A percentile compares a stretch with the other conserved stretches of the same genome.
These are phyloP conservation scores for Morelia viridis DNA, from an alignment of 2,797 vertebrate species.

Conservation along the genomic window DNA sequence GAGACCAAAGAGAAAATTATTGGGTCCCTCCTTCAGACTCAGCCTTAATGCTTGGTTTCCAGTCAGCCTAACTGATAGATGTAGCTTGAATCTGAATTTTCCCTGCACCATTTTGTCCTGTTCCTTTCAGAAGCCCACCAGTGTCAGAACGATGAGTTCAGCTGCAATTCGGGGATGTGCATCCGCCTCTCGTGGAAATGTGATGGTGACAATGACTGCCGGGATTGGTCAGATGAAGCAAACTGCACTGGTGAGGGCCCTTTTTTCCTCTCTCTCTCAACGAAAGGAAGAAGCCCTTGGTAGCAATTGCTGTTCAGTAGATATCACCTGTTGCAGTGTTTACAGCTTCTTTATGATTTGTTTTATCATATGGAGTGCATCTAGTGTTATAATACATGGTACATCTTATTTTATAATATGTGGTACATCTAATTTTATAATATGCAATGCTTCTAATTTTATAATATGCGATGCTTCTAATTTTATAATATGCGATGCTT, in stretches of 20 bases:
- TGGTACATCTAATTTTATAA: neutral
- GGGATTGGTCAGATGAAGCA: conserved; percentile 95
- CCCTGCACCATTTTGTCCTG: neutral
- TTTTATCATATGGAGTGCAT: too few species aligned
- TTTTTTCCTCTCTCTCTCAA: neutral
- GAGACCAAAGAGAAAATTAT: neutral
- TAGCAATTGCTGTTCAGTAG: neutral
- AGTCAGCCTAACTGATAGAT: neutral
- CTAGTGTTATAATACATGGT: neutral
- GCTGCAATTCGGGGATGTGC: conserved; percentile 90
- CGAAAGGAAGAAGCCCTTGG: neutral
- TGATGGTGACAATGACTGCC: conserved; percentile 96
- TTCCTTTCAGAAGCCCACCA: conserved; percentile 83
- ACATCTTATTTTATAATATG: neutral
- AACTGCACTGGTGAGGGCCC: conserved; percentile 89
- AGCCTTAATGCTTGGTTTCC: neutral
- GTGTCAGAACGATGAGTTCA: conserved; percentile 88
- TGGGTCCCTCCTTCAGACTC: neutral
- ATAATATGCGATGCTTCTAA: too few species aligned
- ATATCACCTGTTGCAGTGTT: neutral
- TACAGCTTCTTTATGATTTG: neutral
- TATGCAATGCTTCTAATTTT: too few species aligned
- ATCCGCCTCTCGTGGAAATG: conserved; percentile 94
- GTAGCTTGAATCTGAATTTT: neutral
- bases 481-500: too few species aligned